Conservation (phyloP, 2,888 invertebrate species). For the Nephrotoma appendiculata region DNA sequence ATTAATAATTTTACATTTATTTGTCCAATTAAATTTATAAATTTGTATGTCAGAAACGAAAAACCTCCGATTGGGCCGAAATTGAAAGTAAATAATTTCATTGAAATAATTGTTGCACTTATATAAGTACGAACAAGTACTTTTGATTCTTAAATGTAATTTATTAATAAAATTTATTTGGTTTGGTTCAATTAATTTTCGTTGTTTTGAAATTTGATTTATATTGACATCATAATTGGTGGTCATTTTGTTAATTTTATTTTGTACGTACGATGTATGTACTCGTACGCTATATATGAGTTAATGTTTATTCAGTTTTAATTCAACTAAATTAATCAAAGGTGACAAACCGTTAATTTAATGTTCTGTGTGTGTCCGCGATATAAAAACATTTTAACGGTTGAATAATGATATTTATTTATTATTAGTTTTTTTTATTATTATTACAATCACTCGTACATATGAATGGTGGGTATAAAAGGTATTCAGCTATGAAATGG, state of each 20-base stretch:
- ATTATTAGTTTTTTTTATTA: neutral
- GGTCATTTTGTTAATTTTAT: neutral
- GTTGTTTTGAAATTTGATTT: neutral
- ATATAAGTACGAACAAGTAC: neutral
- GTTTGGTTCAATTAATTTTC: neutral
- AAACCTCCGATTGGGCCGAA: neutral
- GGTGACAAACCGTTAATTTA: neutral
- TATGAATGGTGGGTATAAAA: neutral
- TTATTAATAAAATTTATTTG: neutral
- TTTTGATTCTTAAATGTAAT: neutral
- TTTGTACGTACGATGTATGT: neutral
- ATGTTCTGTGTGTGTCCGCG: neutral
- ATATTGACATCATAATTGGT: neutral
- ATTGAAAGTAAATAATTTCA: neutral
- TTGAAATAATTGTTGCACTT: neutral
- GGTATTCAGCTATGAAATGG: neutral
- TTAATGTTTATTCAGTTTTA: neutral
- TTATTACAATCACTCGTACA: neutral
- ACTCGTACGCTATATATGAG: neutral
- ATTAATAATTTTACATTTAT: neutral
- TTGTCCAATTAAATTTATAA: neutral
- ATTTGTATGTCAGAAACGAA: neutral
- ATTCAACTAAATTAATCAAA: neutral
- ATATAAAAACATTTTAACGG: neutral
- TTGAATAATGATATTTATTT: neutral